Evolutionary conservation across 1,140 invertebrate species (phyloP).

Genomic region (Zaprionus gabonicus): DNA sequence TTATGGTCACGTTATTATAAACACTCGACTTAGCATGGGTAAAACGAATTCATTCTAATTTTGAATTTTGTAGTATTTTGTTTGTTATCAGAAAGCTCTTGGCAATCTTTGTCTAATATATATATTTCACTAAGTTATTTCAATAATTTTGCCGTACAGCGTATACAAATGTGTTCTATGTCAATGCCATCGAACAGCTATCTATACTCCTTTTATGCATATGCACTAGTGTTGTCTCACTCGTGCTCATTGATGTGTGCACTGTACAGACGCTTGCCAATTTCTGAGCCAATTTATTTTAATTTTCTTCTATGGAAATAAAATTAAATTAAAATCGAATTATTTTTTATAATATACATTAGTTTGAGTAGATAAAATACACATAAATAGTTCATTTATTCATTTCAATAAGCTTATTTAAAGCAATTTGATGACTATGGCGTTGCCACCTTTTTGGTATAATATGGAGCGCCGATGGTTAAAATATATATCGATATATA

Average conservation of each 20-base stretch:
- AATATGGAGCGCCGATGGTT: background rate
- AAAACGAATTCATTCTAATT: background rate
- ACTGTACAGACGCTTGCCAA: constrained; percentile 12
- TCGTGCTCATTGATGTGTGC: constrained; percentile 26
- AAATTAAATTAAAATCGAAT: background rate
- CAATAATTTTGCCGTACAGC: constrained; percentile 1
- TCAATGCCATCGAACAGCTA: constrained; percentile 16
- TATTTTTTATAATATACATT: background rate
- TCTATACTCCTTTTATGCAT: constrained; percentile 48
- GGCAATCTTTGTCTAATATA: background rate
- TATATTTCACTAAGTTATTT: background rate
- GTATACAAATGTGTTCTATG: constrained; percentile 10
- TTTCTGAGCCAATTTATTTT: background rate
- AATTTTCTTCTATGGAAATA: background rate
- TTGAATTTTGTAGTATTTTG: background rate
- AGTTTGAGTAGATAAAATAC: background rate
- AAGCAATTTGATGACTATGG: constrained; percentile 11
- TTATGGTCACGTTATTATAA: background rate
- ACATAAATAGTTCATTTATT: background rate
- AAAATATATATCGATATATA: constrained; percentile 15
- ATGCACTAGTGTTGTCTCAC: constrained; percentile 43
- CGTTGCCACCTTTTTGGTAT: constrained; percentile 10
- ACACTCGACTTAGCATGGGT: background rate
- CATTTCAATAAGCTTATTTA: background rate
- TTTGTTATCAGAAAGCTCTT: background rate